A percentile compares a stretch with the other conserved stretches of the same genome.
Conservation (phyloP, 2,113 vertebrate species). For the Macrotus californicus region DNA sequence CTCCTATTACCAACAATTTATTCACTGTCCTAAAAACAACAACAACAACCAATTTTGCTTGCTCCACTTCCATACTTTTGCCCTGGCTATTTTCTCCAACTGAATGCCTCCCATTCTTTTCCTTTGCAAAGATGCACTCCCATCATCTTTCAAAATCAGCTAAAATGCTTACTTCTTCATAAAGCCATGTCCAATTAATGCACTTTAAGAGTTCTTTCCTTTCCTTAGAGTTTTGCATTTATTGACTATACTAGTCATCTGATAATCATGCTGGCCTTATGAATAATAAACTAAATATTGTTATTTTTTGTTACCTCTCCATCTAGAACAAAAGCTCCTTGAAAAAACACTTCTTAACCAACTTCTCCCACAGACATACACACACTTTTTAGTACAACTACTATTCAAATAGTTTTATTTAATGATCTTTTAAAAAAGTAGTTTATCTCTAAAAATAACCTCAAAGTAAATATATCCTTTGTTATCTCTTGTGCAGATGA, state of each 20-base stretch:
- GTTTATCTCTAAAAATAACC: constrained; percentile 9
- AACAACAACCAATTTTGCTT: neutral
- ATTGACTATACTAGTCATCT: neutral
- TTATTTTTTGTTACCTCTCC: neutral
- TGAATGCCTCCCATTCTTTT: neutral
- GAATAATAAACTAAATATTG: neutral
- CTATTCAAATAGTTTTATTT: constrained; percentile 6
- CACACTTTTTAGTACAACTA: neutral
- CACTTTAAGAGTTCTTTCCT: neutral
- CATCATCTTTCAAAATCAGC: neutral
- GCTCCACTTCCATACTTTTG: neutral
- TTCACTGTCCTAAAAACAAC: neutral
- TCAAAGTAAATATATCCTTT: neutral
- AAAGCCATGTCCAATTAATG: neutral
- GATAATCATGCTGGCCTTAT: neutral
- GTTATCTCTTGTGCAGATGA: neutral
- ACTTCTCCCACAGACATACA: neutral
- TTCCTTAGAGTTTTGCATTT: neutral
- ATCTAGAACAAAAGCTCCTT: neutral
- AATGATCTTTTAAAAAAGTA: neutral
- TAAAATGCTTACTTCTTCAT: constrained; percentile 7
- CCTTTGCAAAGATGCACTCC: neutral
- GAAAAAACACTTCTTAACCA: neutral
- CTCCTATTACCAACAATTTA: neutral
- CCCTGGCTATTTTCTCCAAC: neutral